These are phyloP conservation scores for Caloenas nicobarica DNA, from an alignment of 2,113 vertebrate genomes.

Conservation along the genomic window DNA sequence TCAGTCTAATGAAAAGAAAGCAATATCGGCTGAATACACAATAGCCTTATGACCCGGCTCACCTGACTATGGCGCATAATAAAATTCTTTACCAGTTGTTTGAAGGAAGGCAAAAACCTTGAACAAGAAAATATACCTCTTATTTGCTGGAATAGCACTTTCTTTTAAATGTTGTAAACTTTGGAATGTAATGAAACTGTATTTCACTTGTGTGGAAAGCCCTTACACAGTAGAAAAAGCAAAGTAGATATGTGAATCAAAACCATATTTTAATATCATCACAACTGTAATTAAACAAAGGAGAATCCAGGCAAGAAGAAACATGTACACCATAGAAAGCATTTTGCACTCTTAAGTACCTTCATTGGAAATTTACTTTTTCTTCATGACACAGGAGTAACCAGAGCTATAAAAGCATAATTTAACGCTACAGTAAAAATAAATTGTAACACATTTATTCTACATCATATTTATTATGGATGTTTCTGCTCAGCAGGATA, in stretches of 20 bases:
- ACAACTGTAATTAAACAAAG: slow-evolving; percentile 28
- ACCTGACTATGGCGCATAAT: neutral
- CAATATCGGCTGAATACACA: neutral
- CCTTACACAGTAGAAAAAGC: neutral
- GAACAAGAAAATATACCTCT: neutral
- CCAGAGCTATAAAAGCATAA: slow-evolving; percentile 29
- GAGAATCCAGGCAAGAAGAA: neutral
- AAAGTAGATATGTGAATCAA: neutral
- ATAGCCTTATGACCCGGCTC: neutral
- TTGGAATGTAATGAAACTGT: neutral
- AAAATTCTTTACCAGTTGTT: neutral
- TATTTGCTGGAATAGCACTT: neutral
- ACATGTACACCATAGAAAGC: neutral
- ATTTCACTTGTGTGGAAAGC: neutral
- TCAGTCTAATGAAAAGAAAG: slow-evolving; percentile 3
- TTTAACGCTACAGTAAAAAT: slow-evolving; percentile 49
- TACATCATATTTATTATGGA: slow-evolving; percentile 51
- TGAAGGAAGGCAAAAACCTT: neutral
- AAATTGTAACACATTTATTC: slow-evolving; percentile 50
- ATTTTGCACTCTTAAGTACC: slow-evolving; percentile 27
- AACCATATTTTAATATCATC: neutral
- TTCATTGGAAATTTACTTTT: slow-evolving; percentile 27
- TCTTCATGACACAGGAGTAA: neutral
- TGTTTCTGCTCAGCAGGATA: slow-evolving; percentile 27
- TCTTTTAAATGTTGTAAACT: neutral